phyloP scores from a whole-genome alignment of 2,113 vertebrate species.

The Varanus salvator region DNA sequence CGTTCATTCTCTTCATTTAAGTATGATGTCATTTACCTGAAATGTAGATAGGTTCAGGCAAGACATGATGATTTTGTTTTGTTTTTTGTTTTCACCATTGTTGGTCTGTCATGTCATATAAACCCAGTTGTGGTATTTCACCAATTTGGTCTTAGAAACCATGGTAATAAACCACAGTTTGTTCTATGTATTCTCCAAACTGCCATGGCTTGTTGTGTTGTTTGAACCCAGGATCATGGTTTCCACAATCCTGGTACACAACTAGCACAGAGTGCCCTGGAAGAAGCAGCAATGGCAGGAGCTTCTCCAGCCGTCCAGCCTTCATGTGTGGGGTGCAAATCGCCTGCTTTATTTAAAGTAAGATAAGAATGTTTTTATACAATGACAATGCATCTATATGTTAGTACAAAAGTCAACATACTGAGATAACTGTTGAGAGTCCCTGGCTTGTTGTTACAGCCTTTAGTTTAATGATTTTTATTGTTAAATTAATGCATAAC shows the following conservation, averaged over 20 bases:
- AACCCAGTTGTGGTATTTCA: too few species aligned
- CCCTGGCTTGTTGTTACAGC: not conserved
- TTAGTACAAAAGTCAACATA: not conserved
- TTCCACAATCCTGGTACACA: too few species aligned
- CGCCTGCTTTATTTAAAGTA: not conserved
- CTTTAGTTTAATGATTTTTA: not conserved
- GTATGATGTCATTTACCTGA: constrained; percentile 2
- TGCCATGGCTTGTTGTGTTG: too few species aligned
- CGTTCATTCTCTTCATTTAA: not conserved
- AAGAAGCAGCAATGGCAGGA: too few species aligned
- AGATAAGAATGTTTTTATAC: not conserved
- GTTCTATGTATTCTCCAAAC: not conserved
- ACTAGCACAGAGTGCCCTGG: too few species aligned
- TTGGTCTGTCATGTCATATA: too few species aligned
- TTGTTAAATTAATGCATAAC: not conserved
- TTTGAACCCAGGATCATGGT: too few species aligned
- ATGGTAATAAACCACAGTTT: not conserved
- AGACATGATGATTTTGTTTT: too few species aligned
- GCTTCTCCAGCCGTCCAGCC: too few species aligned
- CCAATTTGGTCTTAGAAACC: too few species aligned
- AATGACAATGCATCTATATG: not conserved
- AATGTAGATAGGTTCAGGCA: not conserved
- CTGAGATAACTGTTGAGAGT: not conserved
- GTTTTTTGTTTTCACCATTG: too few species aligned
- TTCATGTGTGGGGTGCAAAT: not conserved